Base-by-base conservation (phyloP, 2,797 vertebrate genomes). In the Molossus alvarezi region DNA sequence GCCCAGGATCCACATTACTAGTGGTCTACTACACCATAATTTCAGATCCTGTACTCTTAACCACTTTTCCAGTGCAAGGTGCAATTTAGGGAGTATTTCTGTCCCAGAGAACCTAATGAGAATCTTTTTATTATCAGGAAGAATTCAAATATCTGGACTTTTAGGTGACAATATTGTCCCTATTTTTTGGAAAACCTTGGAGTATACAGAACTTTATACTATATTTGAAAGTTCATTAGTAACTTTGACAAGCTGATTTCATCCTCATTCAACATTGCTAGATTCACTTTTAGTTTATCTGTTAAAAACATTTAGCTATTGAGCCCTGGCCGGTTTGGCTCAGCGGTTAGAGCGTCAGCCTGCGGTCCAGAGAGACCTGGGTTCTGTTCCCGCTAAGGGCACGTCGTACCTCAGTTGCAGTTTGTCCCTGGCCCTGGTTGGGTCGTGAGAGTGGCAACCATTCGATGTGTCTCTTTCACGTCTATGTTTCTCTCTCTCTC, bases 161-260 rank as follows among this genome's bases (percentile, higher is more conserved):
- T 41, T 15, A 77, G 57, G 45, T 48, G 33, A 29, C 29, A 62
- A 1, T 72, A 64, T 69, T 81, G 8, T 75, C 81, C 45, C 45
- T 60, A 25, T 72, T 92, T 80, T 53, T 95, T 81, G 9, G 60
- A 93, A 91, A 83, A 87, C 21, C n/a, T 4, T 93, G 64, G 11
- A 41, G 13, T 73, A 9, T 55, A 83, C 15, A 48, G 55, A 82
- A 82, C 25, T 84, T 83, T 27, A 9, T 57, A 67, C 29, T 65
- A 29, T 33, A 64, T 80, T 85, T 69, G 53, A 55, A 91, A 62
- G 33, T 76, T 96, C 64, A 53, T 25, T 33, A 69, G 37, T 80
- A 65, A 79, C 58, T 80, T 80, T 57, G 29, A 85, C 51, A 73
- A 84, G 25, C 25, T 45, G 13, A 45, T 75, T 71, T 86, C 41